These are phyloP conservation scores for Phymanthus crucifer DNA, from an alignment of 92 coral and sea anemone species.

Conservation along the genomic window DNA sequence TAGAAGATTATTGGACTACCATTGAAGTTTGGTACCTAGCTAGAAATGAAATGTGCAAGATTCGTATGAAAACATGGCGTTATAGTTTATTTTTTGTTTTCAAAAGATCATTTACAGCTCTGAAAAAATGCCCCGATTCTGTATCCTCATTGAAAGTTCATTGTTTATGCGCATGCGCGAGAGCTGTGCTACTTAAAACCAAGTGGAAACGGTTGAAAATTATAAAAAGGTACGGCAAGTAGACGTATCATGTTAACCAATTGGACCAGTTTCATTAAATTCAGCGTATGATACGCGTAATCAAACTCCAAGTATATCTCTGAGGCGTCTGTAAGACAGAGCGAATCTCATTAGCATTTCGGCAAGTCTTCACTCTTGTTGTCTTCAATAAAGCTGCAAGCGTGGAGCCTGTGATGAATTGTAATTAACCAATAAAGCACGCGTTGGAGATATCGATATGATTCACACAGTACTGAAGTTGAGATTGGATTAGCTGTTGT, in stretches of 20 bases:
- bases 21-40: constrained; percentile 22
- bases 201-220: constrained; percentile 8
- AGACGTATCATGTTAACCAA: neutral
- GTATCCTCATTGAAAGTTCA: neutral
- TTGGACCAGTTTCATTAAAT: neutral
- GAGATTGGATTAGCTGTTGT: constrained; percentile 28
- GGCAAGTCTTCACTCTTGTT: constrained; percentile 46
- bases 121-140: neutral
- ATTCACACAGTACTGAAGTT: constrained; percentile 30
- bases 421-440: constrained; percentile 42
- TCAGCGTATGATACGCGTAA: neutral
- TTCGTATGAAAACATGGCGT: neutral
- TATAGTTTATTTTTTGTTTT: neutral
- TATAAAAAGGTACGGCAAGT: neutral
- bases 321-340: constrained; percentile 12
- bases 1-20: neutral
- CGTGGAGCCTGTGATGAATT: constrained; percentile 15
- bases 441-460: constrained; percentile 45
- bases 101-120: too few relatives aligned
- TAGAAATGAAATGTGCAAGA: neutral
- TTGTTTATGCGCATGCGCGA: constrained; percentile 63
- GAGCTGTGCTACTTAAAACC: neutral
- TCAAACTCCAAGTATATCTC: constrained; percentile 5
- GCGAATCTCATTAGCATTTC: constrained; percentile 81
- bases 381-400: constrained; percentile 24